These are phyloP conservation scores for Catalaphyllia jardinei DNA, from an alignment of 64 coral and sea anemone genomes.

Conservation along the genomic window DNA sequence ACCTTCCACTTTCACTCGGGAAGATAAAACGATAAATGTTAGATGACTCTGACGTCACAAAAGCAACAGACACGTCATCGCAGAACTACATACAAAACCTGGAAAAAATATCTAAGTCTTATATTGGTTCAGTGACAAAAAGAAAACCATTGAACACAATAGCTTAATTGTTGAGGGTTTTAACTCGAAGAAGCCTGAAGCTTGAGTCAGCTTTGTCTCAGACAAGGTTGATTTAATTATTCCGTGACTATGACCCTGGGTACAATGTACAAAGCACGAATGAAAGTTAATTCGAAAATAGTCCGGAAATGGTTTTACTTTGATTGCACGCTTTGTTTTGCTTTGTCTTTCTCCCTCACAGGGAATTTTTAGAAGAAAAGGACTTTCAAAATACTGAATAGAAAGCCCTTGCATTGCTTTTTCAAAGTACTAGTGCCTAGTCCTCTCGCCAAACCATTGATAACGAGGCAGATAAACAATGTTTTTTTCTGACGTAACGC, in stretches of 20 bases:
- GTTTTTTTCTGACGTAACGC: constrained; percentile 98
- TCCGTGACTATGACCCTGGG: background rate
- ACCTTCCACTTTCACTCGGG: too few species aligned
- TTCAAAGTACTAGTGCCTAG: background rate
- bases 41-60: too few species aligned
- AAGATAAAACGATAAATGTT: too few species aligned
- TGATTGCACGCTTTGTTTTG: background rate
- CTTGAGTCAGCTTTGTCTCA: too few species aligned
- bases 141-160: too few species aligned
- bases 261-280: background rate
- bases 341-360: background rate
- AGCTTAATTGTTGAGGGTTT: too few species aligned
- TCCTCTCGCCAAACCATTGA: constrained; percentile 3
- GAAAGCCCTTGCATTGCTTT: background rate
- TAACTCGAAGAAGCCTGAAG: too few species aligned
- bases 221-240: background rate
- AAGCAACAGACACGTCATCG: too few species aligned
- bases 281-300: background rate
- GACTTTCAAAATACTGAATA: background rate
- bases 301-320: background rate
- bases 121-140: too few species aligned
- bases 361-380: too few species aligned
- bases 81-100: too few species aligned
- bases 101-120: too few species aligned
- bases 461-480: constrained; percentile 94